Base-by-base conservation (phyloP, 2,888 invertebrate species). In the Watsonalla binaria region DNA sequence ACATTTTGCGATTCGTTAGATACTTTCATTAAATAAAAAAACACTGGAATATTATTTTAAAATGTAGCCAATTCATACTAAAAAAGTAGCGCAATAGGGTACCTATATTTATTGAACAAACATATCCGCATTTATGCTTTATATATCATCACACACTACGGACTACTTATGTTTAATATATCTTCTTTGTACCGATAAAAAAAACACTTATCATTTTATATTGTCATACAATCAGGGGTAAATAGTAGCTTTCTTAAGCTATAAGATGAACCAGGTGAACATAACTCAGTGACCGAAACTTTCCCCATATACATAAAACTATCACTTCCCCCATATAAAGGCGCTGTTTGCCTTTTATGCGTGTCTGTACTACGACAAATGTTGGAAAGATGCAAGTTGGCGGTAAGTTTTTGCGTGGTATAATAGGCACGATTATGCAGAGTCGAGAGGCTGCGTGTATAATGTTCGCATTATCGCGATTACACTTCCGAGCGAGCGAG, bases 391-490 rank as follows among this genome's bases (percentile, higher is more conserved):
- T 83, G 85, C 83, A 84, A 84, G 85, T 81, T 78, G 72, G 67
- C 62, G 57, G 78, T 73, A 82, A 84, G 85, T 90, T 90, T 90
- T 90, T 88, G 88, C 76, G 62, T 63, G 64, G 69, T 63, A 68
- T 76, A 80, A 78, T 76, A 80, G 74, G 71, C 71, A 69, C 72
- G 80, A 89, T 89, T 89, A 89, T 89, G 85, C 87, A 80, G 80
- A 74, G 74, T 83, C 69, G 80, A 84, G 88, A 80, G 80, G 72
- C 72, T 76, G 73, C 78, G 77, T 76, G 89, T 86, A 90, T 90
- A 90, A 90, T 90, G 88, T 78, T 80, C 83, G 55, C 89, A 90
- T 90, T 89, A 89, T 87, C 86, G 70, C 81, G 76, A 80, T 81
- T 72, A 72, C 73, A 72, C 78, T 86, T 84, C 82, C 86, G 74